phyloP scores from a whole-genome alignment of 2,888 invertebrate species.

The Hirtodrosophila trivittata region DNA sequence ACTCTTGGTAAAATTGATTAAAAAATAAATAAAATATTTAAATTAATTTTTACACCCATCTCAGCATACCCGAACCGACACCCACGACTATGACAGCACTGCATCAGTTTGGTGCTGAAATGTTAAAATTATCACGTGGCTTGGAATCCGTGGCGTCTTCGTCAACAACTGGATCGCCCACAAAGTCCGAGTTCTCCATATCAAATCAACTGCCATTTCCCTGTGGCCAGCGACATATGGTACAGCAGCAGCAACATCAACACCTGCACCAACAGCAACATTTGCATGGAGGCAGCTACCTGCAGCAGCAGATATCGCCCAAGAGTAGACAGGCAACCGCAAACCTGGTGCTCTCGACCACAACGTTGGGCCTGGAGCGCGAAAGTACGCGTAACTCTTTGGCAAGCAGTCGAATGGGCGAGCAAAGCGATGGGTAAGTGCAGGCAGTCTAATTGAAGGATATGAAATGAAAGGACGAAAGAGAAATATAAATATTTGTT shows the following conservation, averaged over 20 bases:
- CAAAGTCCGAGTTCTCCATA: conserved; percentile 81
- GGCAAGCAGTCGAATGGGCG: conserved; percentile 69
- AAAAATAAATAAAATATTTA: background rate
- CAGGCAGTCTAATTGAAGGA: conserved; percentile 11
- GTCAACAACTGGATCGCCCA: conserved; percentile 80
- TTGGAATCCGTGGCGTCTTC: conserved; percentile 88
- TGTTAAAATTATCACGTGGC: conserved; percentile 92
- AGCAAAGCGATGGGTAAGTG: conserved; percentile 68
- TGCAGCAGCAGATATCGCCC: conserved; percentile 52
- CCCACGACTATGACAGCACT: conserved; percentile 93
- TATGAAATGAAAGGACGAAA: background rate
- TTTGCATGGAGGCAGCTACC: too few species aligned
- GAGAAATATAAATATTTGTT: background rate
- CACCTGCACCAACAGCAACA: conserved; percentile 51
- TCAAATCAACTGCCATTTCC: conserved; percentile 73
- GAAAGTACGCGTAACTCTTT: conserved; percentile 68
- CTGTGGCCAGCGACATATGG: conserved; percentile 66
- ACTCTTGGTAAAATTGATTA: conserved; percentile 85
- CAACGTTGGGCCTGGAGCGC: conserved; percentile 61
- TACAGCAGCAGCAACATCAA: conserved; percentile 48
- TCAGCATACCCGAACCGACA: conserved; percentile 88
- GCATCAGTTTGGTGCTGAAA: conserved; percentile 93
- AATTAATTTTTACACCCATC: conserved; percentile 32
- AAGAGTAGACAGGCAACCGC: conserved; percentile 44
- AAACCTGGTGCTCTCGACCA: conserved; percentile 54